Base-by-base conservation (phyloP, 2,888 invertebrate genomes). In the Athalia circularis region DNA sequence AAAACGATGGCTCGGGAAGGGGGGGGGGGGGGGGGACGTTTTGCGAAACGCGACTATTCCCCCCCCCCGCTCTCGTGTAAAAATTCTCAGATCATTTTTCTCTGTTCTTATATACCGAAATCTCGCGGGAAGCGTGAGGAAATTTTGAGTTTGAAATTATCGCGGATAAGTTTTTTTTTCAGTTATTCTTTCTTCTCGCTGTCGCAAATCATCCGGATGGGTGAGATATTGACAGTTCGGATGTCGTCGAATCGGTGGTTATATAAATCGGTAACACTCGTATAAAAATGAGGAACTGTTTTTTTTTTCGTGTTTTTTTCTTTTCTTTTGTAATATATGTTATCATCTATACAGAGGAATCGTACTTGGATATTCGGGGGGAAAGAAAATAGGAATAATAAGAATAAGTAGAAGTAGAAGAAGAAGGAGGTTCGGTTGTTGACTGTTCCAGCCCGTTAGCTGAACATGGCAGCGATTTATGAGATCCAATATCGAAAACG, bases 371-470 rank as follows among this genome's bases (percentile, higher is more conserved):
- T 64, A 75, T 29, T 1, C 29, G 29, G 29, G 29, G 29, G 29
- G 29, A 29, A 29, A 29, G 29, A 2, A 29, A 29, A 0, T 29
- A 29, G 2, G 29, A 29, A 29, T 29, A 29, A 29, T 29, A 29
- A 29, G 29, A 29, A 29, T 29, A 29, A 29, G 29, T 29, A 29
- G 29, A 29, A 29, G 29, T 29, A 29, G 29, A 29, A 29, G 29
- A 29, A 48, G 54, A 47, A 15, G n/a, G 75, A 75, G 75, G 62
- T 62, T 50, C 61, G 77, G 68, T 68, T 77, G 77, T 77, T 77
- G 77, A 77, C 77, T 77, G 77, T 77, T 77, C 77, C 77, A 77
- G 65, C 77, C 77, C 68, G 77, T 77, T 77, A 77, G 77, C 77
- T 77, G 77, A 77, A 77, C 77, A 65, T 77, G 77, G 77, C 77